These are phyloP conservation scores for Phthorimaea operculella DNA, from an alignment of 1,140 invertebrate genomes.

Conservation along the genomic window DNA sequence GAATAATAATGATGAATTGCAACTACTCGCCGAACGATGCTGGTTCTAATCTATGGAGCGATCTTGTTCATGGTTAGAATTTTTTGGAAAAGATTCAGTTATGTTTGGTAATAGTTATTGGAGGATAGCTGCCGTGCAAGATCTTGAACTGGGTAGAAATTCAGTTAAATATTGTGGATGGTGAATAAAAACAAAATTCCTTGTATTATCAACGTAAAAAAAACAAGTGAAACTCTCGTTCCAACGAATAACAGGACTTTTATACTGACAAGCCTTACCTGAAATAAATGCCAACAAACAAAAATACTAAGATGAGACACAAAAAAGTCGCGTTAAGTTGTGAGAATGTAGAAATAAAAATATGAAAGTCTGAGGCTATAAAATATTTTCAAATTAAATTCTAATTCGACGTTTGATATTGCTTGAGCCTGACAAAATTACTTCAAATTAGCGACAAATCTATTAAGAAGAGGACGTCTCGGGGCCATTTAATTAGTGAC, in stretches of 20 bases:
- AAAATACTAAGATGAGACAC: neutral
- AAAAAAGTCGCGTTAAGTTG: no score
- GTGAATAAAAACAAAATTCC: no score
- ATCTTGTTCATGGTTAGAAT: conserved; percentile 26
- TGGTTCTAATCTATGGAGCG: conserved; percentile 48
- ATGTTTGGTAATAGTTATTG: no score
- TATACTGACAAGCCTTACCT: no score
- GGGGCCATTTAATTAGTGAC: conserved; percentile 61
- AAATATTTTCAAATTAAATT: conserved; percentile 17
- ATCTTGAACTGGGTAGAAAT: no score
- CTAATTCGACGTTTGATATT: conserved; percentile 42
- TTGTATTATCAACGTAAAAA: neutral
- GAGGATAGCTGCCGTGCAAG: no score
- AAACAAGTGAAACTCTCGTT: no score
- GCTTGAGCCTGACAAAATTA: conserved; percentile 28
- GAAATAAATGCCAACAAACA: neutral
- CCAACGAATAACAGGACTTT: no score
- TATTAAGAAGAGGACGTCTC: conserved; percentile 52
- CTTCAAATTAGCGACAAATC: conserved; percentile 60
- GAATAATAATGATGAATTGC: conserved; percentile 68
- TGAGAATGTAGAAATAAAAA: no score
- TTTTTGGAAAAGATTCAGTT: neutral
- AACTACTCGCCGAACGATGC: conserved; percentile 47
- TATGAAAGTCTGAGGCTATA: neutral
- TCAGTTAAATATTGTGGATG: no score